Percentiles rank a stretch among this genome's conserved stretches.
Conservation (phyloP, 2,113 vertebrate genomes). For the Butorides virescens region DNA sequence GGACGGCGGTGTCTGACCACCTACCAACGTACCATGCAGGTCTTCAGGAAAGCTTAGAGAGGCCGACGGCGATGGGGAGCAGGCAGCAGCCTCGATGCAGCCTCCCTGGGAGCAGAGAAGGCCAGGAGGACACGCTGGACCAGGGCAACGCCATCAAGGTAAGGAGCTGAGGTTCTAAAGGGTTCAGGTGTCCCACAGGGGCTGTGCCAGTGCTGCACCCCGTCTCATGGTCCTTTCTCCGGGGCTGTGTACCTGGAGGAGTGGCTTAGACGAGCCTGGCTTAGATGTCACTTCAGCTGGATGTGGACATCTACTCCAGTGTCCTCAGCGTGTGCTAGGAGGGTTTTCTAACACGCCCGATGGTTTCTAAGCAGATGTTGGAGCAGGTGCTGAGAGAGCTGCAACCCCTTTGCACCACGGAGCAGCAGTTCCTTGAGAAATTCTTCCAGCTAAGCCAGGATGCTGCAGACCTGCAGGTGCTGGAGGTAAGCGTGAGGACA, state of each 20-base stretch:
- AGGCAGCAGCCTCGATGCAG: not conserved
- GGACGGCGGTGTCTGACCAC: not conserved
- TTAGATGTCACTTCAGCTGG: not conserved
- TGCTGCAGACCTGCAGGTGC: not conserved
- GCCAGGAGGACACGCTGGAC: not conserved
- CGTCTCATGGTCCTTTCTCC: not conserved
- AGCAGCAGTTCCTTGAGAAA: slow-evolving; percentile 49
- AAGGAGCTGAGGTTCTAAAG: not conserved
- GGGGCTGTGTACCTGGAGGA: not conserved
- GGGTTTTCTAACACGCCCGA: not conserved
- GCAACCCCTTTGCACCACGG: not conserved
- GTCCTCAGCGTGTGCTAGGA: not conserved
- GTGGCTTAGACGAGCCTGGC: not conserved
- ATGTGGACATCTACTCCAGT: accelerated
- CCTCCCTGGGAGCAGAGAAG: not conserved
- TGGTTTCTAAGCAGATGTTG: slow-evolving; percentile 19
- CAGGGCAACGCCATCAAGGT: not conserved
- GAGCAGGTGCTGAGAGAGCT: slow-evolving; percentile 47
- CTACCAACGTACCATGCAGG: not conserved
- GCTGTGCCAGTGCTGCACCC: not conserved
- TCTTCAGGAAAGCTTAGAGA: slow-evolving; percentile 14
- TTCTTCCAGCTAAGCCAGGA: slow-evolving; percentile 26
- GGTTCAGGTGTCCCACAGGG: accelerated
- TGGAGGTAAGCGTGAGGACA: not conserved
- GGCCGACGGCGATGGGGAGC: accelerated